These are phyloP conservation scores for Trissoscelio sp. DNA, from an alignment of 2,888 invertebrate genomes.

Conservation along the genomic window DNA sequence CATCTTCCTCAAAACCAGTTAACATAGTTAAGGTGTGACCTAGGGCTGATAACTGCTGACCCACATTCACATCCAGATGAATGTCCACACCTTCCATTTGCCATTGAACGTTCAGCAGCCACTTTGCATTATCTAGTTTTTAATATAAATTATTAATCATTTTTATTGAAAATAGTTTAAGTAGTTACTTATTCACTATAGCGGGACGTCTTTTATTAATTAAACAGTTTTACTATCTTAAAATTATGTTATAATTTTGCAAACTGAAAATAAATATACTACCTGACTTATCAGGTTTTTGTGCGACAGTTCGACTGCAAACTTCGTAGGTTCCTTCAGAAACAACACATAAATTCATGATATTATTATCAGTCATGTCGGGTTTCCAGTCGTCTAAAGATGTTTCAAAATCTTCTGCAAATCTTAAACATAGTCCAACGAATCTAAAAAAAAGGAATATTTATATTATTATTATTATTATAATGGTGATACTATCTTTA, in stretches of 20 bases:
- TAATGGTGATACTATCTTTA: no score
- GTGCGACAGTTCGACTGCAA: conserved; percentile 95
- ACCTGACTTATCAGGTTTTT: conserved; percentile 90
- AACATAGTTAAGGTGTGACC: conserved; percentile 98
- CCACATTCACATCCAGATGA: conserved; percentile 97
- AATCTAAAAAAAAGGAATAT: conserved; percentile 86
- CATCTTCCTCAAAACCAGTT: conserved; percentile 95
- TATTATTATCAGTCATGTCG: conserved; percentile 89
- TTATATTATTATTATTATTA: no score
- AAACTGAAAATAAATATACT: conserved; percentile 57
- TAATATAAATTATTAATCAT: no score
- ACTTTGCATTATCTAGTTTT: conserved; percentile 96
- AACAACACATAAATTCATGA: conserved; percentile 97
- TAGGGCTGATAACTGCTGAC: conserved; percentile 96
- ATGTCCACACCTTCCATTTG: conserved; percentile 99
- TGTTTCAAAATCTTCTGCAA: conserved; percentile 98
- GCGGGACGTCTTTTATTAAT: no score
- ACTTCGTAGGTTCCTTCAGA: conserved; percentile 99
- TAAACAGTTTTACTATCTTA: no score
- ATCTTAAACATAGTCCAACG: conserved; percentile 95
- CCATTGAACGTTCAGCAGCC: conserved; percentile 99
- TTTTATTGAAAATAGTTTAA: no score
- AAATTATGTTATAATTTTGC: no score
- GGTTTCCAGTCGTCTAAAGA: conserved; percentile 99
- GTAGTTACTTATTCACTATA: no score